Evolutionary conservation across 2,113 vertebrate species (phyloP).

Genomic region (Polypterus bichir): DNA sequence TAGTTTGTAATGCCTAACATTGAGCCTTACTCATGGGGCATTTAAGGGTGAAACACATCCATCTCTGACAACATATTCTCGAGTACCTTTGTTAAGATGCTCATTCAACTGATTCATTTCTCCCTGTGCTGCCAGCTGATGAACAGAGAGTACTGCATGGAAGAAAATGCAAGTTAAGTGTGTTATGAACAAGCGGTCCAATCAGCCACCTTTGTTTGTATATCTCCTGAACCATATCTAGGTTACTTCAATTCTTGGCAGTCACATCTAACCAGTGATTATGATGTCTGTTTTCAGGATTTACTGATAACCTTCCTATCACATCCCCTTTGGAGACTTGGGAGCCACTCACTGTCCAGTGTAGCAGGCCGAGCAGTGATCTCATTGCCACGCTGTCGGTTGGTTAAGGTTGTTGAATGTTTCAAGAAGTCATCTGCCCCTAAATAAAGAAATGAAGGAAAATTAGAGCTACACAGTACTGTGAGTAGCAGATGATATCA

Average conservation of each 20-base stretch:
- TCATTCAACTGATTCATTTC: slow-evolving; percentile 71
- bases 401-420: slow-evolving; percentile 79
- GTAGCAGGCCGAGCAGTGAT: slow-evolving; percentile 73
- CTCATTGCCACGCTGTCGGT: slow-evolving; percentile 87
- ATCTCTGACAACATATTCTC: slow-evolving; percentile 6
- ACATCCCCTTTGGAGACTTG: background rate
- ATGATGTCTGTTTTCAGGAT: too few relatives aligned
- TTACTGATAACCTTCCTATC: background rate
- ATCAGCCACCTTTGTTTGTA: background rate
- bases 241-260: too few relatives aligned
- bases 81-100: slow-evolving; percentile 65
- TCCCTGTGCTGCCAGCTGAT: slow-evolving; percentile 87
- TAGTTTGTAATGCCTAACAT: too few relatives aligned
- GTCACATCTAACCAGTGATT: too few relatives aligned
- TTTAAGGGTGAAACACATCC: too few relatives aligned
- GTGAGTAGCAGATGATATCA: too few relatives aligned
- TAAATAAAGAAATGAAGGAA: too few relatives aligned
- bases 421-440: slow-evolving; percentile 21
- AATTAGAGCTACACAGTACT: too few relatives aligned
- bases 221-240: too few relatives aligned
- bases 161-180: background rate
- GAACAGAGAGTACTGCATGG: slow-evolving; percentile 67
- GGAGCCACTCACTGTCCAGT: slow-evolving; percentile 65
- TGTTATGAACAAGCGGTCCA: background rate
- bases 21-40: too few relatives aligned